Evolutionary conservation across 2,888 invertebrate genomes (phyloP), one percentile per base, ranked within the genome.

Genomic region (Amphipoea lucens): DNA sequence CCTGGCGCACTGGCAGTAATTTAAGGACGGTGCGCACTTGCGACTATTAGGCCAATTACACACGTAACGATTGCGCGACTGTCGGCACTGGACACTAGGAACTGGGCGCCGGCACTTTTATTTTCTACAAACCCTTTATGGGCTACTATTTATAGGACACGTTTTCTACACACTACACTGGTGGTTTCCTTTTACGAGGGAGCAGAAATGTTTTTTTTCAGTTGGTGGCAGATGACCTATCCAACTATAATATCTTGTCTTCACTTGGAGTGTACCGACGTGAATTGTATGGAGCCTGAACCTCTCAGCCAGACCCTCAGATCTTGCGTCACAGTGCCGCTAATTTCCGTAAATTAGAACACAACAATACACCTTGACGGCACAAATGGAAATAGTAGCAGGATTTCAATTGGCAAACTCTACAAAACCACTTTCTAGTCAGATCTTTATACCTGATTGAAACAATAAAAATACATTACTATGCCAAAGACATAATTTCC

Each of bases 41-140:
- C 80, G 76, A 81, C 87, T 83, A 88, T 89, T 85, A 89, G 82
- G 80, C 82, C 89, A 89, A 89, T 89, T 90, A 89, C 88, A 84
- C 84, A 82, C 85, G 89, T 79, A 88, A 81, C 76, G 86, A 87
- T 77, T 75, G 79, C 78, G 74, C 83, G 80, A 82, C 83, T 74
- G 78, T 78, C 80, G 78, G 57, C 81, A 76, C 74, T 73, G 68
- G 57, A 23, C 57, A 62, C 78, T 78, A 65, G 65, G 54, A 0
- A 65, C 73, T 81, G 68, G 77, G 74, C 45, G 60, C 69, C 9
- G 4, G 71, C 77, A 81, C 71, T 76, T 87, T 79, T 87, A 72
- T 86, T 79, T 87, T 87, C 81, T 76, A 76, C 23, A 5, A 77
- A 42, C 29, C 67, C 62, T 81, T 78, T 87, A 78, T 62, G 76